Base-by-base conservation (phyloP, 2,113 vertebrate genomes). In the Pica pica region DNA sequence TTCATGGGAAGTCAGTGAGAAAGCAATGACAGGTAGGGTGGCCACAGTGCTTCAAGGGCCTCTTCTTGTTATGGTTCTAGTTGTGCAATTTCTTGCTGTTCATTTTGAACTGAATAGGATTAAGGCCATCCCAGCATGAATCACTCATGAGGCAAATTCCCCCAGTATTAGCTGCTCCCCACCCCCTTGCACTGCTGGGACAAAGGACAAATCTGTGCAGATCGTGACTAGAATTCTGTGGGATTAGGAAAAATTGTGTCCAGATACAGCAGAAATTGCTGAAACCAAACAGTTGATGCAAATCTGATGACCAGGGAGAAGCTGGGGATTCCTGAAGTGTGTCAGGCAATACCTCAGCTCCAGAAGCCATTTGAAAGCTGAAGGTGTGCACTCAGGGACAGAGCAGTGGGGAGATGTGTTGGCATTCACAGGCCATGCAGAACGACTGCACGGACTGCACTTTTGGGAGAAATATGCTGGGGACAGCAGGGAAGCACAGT, bases 371-470 rank as follows among this genome's bases (percentile, higher is more conserved):
- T 55, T 86, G 68, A 74, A 90, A 93, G 52, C 63, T 74, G 31
- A 77, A 80, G 50, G 71, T 67, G 63, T 90, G 63, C 59, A 18
- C 42, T 57, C 46, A 18, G 71, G 67, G 67, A 83, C 16, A 65
- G 39, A 70, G 44, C 83, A 78, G 56, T 1, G 2, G 67, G 50
- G 82, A 90, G 78, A 70, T 70, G 87, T 19, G 68, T 26, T 4
- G 31, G 75, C 75, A 83, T 80, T 95, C 79, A 78, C 67, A 83
- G 86, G 55, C 84, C 89, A 75, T 52, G 96, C 87, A 86, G 79
- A 93, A 93, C 88, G 92, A 90, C 75, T 88, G 94, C 88, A 67
- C 24, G 41, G 83, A 44, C 71, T 64, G 95, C 88, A 94, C 60
- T 92, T 93, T 60, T 2, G 0, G 33, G 28, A 93, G n/a, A 86